phyloP scores from a whole-genome alignment of 2,888 invertebrate genomes.

The Lissocephala sabroskyi region DNA sequence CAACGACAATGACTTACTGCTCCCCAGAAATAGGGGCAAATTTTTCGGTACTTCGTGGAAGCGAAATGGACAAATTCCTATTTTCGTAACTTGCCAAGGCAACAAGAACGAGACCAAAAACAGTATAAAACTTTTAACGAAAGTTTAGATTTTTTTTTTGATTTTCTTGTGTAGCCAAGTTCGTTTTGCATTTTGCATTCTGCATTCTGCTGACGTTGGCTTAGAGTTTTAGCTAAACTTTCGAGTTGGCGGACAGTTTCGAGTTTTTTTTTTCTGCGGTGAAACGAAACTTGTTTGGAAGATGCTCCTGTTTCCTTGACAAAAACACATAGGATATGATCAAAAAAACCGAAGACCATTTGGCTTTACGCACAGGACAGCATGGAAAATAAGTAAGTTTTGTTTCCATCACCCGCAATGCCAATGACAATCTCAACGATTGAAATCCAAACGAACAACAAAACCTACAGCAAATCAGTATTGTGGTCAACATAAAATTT shows the following conservation, averaged over 20 bases:
- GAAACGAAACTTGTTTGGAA: constrained; percentile 34
- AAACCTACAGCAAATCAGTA: too few species aligned
- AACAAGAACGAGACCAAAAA: constrained; percentile 4
- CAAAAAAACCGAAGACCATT: background rate
- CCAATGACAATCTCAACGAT: too few species aligned
- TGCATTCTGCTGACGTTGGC: constrained; percentile 25
- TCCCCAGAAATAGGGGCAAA: too few species aligned
- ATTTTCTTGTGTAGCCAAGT: constrained; percentile 8
- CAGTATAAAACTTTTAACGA: constrained; percentile 33
- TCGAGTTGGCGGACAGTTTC: constrained; percentile 33
- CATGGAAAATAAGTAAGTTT: constrained; percentile 20
- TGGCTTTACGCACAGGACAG: constrained; percentile 7
- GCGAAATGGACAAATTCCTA: background rate
- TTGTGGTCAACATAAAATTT: too few species aligned
- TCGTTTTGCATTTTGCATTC: constrained; percentile 21
- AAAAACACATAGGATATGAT: background rate
- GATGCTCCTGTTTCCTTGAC: constrained; percentile 7
- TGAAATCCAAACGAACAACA: too few species aligned
- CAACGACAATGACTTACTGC: too few species aligned
- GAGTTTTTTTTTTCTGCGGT: constrained; percentile 28
- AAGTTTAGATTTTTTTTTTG: constrained; percentile 28
- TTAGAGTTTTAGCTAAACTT: constrained; percentile 38
- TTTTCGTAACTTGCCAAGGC: background rate
- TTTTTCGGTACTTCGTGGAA: too few species aligned
- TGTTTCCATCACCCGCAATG: too few species aligned